phyloP scores from a whole-genome alignment of 2,113 vertebrate species.

The Lophotis ruficrista region DNA sequence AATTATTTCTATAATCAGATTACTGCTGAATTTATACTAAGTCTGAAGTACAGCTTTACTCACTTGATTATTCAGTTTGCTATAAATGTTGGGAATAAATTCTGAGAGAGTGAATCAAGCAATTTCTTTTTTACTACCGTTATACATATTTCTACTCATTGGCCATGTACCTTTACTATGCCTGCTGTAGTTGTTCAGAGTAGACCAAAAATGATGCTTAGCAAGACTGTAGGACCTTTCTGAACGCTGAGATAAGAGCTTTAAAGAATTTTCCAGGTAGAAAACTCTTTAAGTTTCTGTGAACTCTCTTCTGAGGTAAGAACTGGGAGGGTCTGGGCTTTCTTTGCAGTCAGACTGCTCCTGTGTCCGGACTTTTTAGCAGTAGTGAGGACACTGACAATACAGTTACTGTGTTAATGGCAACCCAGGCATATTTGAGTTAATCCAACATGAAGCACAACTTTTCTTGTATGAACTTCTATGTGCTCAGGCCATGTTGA shows the following conservation, averaged over 20 bases:
- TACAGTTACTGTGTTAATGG: not conserved
- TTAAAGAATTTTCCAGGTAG: not conserved
- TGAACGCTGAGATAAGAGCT: not conserved
- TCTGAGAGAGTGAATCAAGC: slow-evolving; percentile 21
- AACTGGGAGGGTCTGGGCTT: not conserved
- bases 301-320: not conserved
- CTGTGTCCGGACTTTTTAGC: not conserved
- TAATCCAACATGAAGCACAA: rapidly evolving
- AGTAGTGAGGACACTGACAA: not conserved
- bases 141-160: slow-evolving; percentile 53
- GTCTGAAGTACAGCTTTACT: slow-evolving; percentile 60
- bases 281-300: not conserved
- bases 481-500: not conserved
- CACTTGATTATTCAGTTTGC: slow-evolving; percentile 65
- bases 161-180: not conserved
- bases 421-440: rapidly evolving
- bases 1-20: slow-evolving; percentile 72
- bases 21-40: slow-evolving; percentile 65
- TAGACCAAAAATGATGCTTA: not conserved
- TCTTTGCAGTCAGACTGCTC: not conserved
- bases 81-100: slow-evolving; percentile 68
- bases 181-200: not conserved
- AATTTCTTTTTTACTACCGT: slow-evolving; percentile 45
- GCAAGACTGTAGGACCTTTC: not conserved
- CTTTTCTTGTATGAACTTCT: not conserved